Conservation (phyloP, 2,888 invertebrate species). For the Leptinotarsa juncta region DNA sequence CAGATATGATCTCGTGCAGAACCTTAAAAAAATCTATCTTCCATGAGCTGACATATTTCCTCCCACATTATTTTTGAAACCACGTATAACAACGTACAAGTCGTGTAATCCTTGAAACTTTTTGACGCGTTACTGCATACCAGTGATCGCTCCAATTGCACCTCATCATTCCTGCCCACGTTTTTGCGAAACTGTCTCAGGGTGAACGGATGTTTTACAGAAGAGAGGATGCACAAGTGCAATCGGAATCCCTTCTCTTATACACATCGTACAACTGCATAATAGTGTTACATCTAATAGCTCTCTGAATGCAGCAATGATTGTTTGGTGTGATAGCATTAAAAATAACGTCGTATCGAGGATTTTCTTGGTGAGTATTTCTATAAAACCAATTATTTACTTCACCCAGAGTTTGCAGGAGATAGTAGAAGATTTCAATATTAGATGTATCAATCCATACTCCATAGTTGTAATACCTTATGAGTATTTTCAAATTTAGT, state of each 20-base stretch:
- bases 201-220: slow-evolving; percentile 13
- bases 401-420: no score
- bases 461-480: no score
- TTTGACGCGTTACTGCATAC: background rate
- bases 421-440: no score
- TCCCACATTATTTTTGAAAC: background rate
- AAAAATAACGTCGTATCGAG: background rate
- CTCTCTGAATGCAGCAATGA: slow-evolving; percentile 20
- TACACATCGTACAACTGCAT: slow-evolving; percentile 9
- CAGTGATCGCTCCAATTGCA: slow-evolving; percentile 14
- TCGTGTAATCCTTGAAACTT: slow-evolving; percentile 11
- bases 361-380: slow-evolving; percentile 24
- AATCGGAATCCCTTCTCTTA: slow-evolving; percentile 27
- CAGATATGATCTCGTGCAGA: no score
- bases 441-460: no score
- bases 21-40: no score
- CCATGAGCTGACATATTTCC: background rate
- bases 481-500: no score
- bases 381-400: no score
- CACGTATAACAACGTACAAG: background rate
- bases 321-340: slow-evolving; percentile 20
- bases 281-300: slow-evolving; percentile 19
- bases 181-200: slow-evolving; percentile 24
- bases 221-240: slow-evolving; percentile 23
- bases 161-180: slow-evolving; percentile 6